Base-by-base conservation (phyloP, 2,888 invertebrate genomes). In the Dynastes maya region DNA sequence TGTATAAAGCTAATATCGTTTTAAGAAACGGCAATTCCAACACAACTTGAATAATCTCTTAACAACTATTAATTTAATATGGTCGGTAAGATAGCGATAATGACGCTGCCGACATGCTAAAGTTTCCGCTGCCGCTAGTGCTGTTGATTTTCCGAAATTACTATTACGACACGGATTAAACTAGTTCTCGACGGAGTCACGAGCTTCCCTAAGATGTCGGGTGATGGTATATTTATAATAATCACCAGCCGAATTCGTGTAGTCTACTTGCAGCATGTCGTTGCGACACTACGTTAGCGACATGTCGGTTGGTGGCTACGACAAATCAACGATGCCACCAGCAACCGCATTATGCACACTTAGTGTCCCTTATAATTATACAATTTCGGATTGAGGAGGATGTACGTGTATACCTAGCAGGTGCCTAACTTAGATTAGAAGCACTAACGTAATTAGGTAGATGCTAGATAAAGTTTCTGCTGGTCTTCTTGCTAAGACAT, bases 341-440 rank as follows among this genome's bases (percentile, higher is more conserved):
- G 0, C 55, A 22, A 58, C 55, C 22, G 22, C 55, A 58, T 58
- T 58, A 58, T 22, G 40, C 40, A 67, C 65, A 45, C 65, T 67
- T 67, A 67, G 22, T 45, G 53, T 16, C 55, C 22, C 49, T 45
- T 67, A 67, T 67, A 67, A 67, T 45, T 67, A 67, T 67, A 45
- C 45, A 67, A 67, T 67, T 67, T 45, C 16, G 45, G 55, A 8
- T 6, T 8, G 22, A 8, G 6, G 22, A 58, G 3, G n/a, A 58
- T 8, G 55, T 51, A 51, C n/a, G 55, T 22, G 6, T 13, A n/a
- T 8, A 58, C 9, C 16, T 16, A 8, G 0, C 55, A 58, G n/a
- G 55, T 58, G 5, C 55, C 55, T 16, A 58, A 58, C n/a, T 58
- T 16, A 58, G 2, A 3, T 58, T 4, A 58, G 4, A n/a, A 16